Base-by-base conservation (phyloP, 2,888 invertebrate species). In the Parnassius glacialis region DNA sequence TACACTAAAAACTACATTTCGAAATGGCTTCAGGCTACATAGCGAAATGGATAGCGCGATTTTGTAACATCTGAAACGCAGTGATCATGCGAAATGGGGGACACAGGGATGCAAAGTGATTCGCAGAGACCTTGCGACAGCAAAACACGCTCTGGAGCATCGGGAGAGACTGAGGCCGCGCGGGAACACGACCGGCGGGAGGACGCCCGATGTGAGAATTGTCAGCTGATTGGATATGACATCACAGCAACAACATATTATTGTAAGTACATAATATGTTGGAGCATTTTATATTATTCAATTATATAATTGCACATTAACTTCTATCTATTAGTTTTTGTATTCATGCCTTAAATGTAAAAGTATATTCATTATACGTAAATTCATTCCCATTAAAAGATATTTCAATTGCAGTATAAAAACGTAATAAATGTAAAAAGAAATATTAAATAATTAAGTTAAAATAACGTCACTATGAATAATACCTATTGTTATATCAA, bases 121-220 rank as follows among this genome's bases (percentile, higher is more conserved):
- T 62, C 44, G 63, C 53, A 59, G 75, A 78, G 80, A 90, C 90
- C 90, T 90, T 87, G 74, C 84, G 86, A 73, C 90, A 91, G 84
- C 90, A 91, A 76, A 91, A 83, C 80, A 91, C 90, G 78, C 83
- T 82, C 69, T 81, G 87, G 75, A 91, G 81, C 90, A 91, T 91
- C 81, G 84, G 78, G 62, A 52, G 59, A 73, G 80, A 85, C 87
- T 85, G 87, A 81, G 69, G 71, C 69, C 65, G 65, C 65, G 70
- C 61, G 67, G 64, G 57, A 55, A 60, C 57, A 44, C 62, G 54
- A 45, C 54, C 54, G 50, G 59, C 60, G 61, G 57, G 57, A 41
- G 34, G 34, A 51, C 9, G 55, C 66, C 65, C 64, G 48, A 48
- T 54, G 54, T 54, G 57, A 43, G 56, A 66, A 67, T 62, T 59